phyloP scores from a whole-genome alignment of 2,888 invertebrate genomes.

The Pristionchus exspectatus region DNA sequence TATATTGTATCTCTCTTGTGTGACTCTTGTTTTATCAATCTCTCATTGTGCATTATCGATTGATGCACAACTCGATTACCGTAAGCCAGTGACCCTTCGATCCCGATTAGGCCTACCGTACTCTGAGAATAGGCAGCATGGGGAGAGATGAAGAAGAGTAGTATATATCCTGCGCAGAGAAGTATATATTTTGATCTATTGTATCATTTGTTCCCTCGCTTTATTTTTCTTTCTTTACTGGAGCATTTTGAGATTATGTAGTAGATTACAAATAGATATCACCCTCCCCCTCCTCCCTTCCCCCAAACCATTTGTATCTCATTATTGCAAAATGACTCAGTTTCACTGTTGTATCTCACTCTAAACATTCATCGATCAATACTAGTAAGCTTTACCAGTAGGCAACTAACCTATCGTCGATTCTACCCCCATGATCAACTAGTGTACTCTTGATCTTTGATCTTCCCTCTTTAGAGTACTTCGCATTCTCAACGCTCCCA shows the following conservation, averaged over 20 bases:
- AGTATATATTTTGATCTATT: conserved; percentile 36
- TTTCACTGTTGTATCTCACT: conserved; percentile 32
- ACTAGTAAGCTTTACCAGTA: conserved; percentile 45
- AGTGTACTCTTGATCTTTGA: conserved; percentile 32
- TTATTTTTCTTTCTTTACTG: conserved; percentile 20
- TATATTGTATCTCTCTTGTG: conserved; percentile 42
- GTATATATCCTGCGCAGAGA: conserved; percentile 35
- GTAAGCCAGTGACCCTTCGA: conserved; percentile 2
- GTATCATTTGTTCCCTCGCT: conserved; percentile 4
- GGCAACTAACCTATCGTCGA: conserved; percentile 38
- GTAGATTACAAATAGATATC: conserved; percentile 41
- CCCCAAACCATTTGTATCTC: conserved; percentile 1
- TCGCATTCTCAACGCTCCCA: conserved; percentile 13
- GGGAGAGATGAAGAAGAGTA: conserved; percentile 35
- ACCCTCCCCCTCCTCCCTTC: background rate
- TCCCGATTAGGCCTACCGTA: conserved; percentile 26
- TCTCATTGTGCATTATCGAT: conserved; percentile 9
- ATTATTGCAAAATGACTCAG: conserved; percentile 23
- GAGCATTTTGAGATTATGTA: conserved; percentile 41
- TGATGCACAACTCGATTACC: conserved; percentile 28
- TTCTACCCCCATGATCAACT: conserved; percentile 6
- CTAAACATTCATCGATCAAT: background rate
- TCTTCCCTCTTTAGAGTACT: conserved; percentile 25
- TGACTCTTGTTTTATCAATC: conserved; percentile 23
- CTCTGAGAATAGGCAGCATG: background rate